Percentiles rank a stretch among this genome's conserved stretches.
These are phyloP conservation scores for Sphaerophoria rueppellii DNA, from an alignment of 2,888 invertebrate species.

Conservation along the genomic window DNA sequence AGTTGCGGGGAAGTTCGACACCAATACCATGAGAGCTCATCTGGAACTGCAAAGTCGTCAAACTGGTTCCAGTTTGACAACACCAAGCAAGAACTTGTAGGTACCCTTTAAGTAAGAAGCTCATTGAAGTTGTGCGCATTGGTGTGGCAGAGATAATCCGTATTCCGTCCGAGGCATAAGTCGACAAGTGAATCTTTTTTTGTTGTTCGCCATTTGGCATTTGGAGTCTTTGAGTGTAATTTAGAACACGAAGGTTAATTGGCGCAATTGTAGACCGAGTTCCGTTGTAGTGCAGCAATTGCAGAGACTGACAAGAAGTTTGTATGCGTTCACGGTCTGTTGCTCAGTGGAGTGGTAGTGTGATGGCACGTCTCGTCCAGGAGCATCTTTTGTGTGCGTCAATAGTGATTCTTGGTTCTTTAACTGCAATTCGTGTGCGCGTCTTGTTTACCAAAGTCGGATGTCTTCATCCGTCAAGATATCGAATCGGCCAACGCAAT, in stretches of 20 bases:
- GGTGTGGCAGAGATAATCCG: conserved; percentile 22
- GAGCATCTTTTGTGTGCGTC: conserved; percentile 45
- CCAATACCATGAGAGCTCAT: conserved; percentile 32
- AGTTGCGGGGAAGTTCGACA: conserved; percentile 52
- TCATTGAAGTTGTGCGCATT: conserved; percentile 53
- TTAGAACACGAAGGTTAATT: conserved; percentile 59
- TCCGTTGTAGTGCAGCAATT: conserved; percentile 17
- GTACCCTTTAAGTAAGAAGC: conserved; percentile 12
- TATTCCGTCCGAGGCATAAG: conserved; percentile 10
- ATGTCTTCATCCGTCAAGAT: conserved; percentile 55
- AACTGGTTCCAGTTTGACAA: conserved; percentile 49
- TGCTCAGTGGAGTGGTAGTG: conserved; percentile 34
- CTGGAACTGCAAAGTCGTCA: conserved; percentile 26
- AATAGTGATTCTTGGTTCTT: conserved; percentile 48
- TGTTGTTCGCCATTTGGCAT: conserved; percentile 4
- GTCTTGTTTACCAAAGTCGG: conserved; percentile 62
- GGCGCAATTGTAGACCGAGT: conserved; percentile 57
- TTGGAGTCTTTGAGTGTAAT: conserved; percentile 37
- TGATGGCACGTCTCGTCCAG: conserved; percentile 38
- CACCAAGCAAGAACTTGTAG: not conserved
- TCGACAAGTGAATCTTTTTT: conserved; percentile 28
- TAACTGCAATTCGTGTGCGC: conserved; percentile 51
- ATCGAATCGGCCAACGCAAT: conserved; percentile 10
- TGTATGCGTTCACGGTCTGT: conserved; percentile 55
- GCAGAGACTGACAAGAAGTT: not conserved